A percentile compares a stretch with the other conserved stretches of the same genome.
phyloP scores from a whole-genome alignment of 1,140 invertebrate genomes.

The Meloidogyne chitwoodi region DNA sequence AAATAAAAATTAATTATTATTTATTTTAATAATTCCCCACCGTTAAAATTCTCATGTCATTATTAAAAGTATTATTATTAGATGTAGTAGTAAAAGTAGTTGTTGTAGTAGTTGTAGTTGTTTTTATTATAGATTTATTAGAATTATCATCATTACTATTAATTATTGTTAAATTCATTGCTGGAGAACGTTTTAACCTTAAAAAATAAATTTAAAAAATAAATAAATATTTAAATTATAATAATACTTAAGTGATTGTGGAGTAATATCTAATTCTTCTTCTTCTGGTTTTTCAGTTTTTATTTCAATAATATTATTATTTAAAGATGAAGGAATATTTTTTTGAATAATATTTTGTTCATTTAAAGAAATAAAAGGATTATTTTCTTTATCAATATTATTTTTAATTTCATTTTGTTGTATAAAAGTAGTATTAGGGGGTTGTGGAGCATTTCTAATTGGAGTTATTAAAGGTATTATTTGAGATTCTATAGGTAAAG shows the following conservation, averaged over 20 bases:
- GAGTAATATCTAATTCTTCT: not conserved
- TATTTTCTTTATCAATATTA: not conserved
- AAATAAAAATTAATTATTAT: too few species aligned
- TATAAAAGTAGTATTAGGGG: not conserved
- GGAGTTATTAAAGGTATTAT: not conserved
- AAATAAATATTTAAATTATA: not conserved
- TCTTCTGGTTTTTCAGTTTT: not conserved
- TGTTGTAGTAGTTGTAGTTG: not conserved
- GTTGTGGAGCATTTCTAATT: not conserved
- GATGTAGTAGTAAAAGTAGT: not conserved
- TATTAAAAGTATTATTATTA: not conserved
- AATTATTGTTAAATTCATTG: slow-evolving; percentile 49
- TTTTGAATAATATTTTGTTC: too few species aligned
- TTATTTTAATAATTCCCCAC: not conserved
- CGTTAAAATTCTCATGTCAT: not conserved
- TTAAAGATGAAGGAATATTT: not conserved
- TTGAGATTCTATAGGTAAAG: not conserved
- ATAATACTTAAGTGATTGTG: not conserved
- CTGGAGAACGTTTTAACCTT: slow-evolving; percentile 58
- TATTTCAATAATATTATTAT: not conserved
- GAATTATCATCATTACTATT: not conserved
- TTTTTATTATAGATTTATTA: not conserved
- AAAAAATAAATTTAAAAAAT: slow-evolving; percentile 16
- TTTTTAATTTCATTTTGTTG: not conserved
- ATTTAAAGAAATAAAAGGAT: not conserved